Base-by-base conservation (phyloP, 2,888 invertebrate genomes). In the Agriotes lineatus region DNA sequence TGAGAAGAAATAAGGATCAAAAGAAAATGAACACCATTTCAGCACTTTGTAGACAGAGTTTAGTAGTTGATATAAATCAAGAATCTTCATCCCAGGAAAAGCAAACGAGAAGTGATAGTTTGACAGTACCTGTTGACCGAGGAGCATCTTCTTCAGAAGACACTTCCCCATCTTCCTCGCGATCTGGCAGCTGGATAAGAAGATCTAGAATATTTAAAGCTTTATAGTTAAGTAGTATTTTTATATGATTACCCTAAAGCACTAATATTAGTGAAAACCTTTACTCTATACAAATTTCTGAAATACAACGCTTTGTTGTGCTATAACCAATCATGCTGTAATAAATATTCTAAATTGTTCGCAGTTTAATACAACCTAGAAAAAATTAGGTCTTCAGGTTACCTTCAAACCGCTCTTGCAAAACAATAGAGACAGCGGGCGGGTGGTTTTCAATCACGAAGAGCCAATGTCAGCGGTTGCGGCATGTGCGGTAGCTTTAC, bases 41-140 rank as follows among this genome's bases (percentile, higher is more conserved):
- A 0, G 86, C 89, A 1, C 85, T 94, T 2, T 94, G 93, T 74
- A 86, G 93, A 0, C 94, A 94, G 80, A 93, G 93, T 77, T 83
- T 94, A 2, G 84, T 93, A 2, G 92, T 93, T 9, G 89, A 90
- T 76, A 85, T 89, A 35, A 75, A 74, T 57, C 6, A 61, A 0
- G 74, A 76, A 59, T 62, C 67, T 25, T 52, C 65, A 5, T 63
- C 70, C 9, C 63, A 65, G 56, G 69, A 69, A 39, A 50, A 33
- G 37, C 52, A 68, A 67, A 5, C 10, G 10, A 52, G 60, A 50
- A 71, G 67, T 58, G 74, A 72, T 50, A 75, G 73, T 50, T 66
- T 74, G 59, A 74, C 75, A 0, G 68, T 74, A 44, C 77, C 77
- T 48, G 65, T 72, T 7, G 75, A 75, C 64, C 73, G 73, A 5